These are phyloP conservation scores for Cydia pomonella DNA, from an alignment of 1,140 invertebrate species.

Conservation along the genomic window DNA sequence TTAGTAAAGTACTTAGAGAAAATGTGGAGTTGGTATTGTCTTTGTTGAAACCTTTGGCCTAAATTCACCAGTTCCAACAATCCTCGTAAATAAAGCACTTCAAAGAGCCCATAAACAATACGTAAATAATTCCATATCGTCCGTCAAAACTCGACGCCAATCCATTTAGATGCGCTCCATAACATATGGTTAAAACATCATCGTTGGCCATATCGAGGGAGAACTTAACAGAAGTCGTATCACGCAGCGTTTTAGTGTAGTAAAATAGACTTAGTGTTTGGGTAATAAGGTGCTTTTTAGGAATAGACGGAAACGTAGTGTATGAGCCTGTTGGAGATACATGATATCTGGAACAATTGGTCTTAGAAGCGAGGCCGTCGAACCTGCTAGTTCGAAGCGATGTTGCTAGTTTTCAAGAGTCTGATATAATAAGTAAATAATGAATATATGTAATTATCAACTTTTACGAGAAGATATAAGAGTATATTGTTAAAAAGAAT, in stretches of 20 bases:
- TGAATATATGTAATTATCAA: not conserved
- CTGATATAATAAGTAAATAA: not conserved
- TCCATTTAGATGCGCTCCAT: constrained; percentile 4
- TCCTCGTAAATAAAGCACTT: not conserved
- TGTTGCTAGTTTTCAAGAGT: not conserved
- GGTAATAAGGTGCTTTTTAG: not conserved
- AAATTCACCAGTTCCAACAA: not conserved
- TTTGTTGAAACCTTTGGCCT: not conserved
- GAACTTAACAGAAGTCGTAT: not conserved
- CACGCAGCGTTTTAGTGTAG: not conserved
- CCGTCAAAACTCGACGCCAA: not conserved
- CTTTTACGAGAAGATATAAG: not conserved
- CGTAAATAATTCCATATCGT: constrained; percentile 15
- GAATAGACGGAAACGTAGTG: not conserved
- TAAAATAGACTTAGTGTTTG: not conserved
- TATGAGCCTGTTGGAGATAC: not conserved
- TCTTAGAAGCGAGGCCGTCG: constrained; percentile 18
- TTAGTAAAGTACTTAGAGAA: too few relatives aligned
- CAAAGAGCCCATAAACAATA: constrained; percentile 16
- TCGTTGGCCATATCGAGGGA: constrained; percentile 1
- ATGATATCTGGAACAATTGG: constrained; percentile 20
- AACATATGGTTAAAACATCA: constrained; percentile 19
- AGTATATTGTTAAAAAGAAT: too few relatives aligned
- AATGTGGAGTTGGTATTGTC: not conserved
- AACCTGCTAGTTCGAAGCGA: constrained; percentile 1